phyloP scores from a whole-genome alignment of 2,888 invertebrate species.

The Tachina grossa region DNA sequence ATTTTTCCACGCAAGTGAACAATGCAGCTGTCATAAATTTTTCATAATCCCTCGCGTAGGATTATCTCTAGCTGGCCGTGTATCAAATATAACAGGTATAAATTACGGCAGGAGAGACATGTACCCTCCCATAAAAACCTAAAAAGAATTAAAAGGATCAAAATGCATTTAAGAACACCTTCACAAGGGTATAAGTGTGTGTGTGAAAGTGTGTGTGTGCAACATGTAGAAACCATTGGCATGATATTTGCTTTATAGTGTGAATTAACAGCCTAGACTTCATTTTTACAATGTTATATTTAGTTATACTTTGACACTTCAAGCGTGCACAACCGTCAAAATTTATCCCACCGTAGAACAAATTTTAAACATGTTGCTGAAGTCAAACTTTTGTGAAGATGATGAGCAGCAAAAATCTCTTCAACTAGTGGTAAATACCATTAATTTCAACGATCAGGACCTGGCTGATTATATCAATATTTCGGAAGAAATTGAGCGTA shows the following conservation, averaged over 20 bases:
- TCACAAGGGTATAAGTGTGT: neutral
- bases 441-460: slow-evolving; percentile 77
- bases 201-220: neutral
- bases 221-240: neutral
- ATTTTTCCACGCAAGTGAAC: neutral
- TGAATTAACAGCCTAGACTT: slow-evolving; percentile 67
- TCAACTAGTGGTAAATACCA: slow-evolving; percentile 75
- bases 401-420: slow-evolving; percentile 16
- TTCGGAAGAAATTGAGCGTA: slow-evolving; percentile 77
- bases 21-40: slow-evolving; percentile 21
- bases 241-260: neutral
- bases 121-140: neutral
- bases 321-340: slow-evolving; percentile 71
- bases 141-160: slow-evolving; percentile 14
- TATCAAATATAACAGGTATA: slow-evolving; percentile 17
- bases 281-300: neutral
- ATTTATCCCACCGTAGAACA: slow-evolving; percentile 59
- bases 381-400: slow-evolving; percentile 70
- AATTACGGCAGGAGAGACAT: neutral
- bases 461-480: slow-evolving; percentile 75
- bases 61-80: neutral
- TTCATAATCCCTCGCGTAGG: neutral
- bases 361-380: slow-evolving; percentile 75
- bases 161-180: slow-evolving; percentile 15
- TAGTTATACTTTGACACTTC: slow-evolving; percentile 75